These are phyloP conservation scores for Siniperca knerii DNA, from an alignment of 2,113 vertebrate species.

Conservation along the genomic window DNA sequence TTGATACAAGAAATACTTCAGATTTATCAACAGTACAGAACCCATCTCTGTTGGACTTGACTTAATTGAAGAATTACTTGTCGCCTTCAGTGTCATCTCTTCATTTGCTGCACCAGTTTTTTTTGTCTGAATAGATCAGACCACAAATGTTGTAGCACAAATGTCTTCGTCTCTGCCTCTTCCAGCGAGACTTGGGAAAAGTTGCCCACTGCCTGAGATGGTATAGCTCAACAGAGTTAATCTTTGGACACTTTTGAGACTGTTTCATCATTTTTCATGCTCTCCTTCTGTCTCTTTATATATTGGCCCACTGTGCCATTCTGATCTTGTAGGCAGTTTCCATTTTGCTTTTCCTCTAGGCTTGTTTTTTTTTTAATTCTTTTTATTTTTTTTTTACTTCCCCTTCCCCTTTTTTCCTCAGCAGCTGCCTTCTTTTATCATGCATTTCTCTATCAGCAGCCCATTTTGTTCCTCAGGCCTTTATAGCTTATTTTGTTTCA, in stretches of 20 bases:
- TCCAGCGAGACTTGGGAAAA: slow-evolving; percentile 19
- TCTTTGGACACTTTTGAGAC: slow-evolving; percentile 15
- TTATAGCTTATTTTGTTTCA: slow-evolving; percentile 59
- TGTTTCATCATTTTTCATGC: slow-evolving; percentile 38
- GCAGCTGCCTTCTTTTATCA: slow-evolving; percentile 62
- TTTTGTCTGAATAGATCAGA: slow-evolving; percentile 17
- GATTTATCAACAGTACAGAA: background rate
- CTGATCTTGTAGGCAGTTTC: slow-evolving; percentile 41
- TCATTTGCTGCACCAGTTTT: background rate
- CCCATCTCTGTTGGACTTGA: background rate
- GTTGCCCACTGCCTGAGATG: slow-evolving; percentile 17
- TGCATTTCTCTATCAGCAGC: slow-evolving; percentile 32
- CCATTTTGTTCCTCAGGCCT: slow-evolving; percentile 44
- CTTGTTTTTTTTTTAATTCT: background rate
- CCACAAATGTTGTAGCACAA: background rate
- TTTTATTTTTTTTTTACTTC: background rate
- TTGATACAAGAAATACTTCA: slow-evolving; percentile 17
- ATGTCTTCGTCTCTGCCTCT: slow-evolving; percentile 8
- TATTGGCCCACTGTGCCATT: slow-evolving; percentile 28
- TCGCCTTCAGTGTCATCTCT: background rate
- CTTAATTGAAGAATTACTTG: slow-evolving; percentile 25
- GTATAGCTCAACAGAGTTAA: background rate
- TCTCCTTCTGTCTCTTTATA: slow-evolving; percentile 25
- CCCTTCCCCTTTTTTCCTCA: slow-evolving; percentile 28
- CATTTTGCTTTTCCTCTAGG: slow-evolving; percentile 46